phyloP scores from a whole-genome alignment of 1,140 invertebrate species.

The Tetragnatha versicolor region DNA sequence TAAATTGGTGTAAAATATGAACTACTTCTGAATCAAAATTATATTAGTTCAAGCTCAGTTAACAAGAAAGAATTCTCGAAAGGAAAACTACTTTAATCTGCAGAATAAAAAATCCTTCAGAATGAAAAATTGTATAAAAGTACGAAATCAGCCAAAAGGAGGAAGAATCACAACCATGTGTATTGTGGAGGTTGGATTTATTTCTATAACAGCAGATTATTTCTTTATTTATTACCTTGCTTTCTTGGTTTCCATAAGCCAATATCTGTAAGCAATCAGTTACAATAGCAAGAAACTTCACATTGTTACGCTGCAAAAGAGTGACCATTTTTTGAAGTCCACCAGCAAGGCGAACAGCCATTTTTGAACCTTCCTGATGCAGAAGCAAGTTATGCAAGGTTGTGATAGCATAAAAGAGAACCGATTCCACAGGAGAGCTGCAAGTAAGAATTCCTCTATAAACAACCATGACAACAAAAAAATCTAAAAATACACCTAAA shows the following conservation, averaged over 20 bases:
- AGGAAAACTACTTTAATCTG: too few species aligned
- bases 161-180: too few species aligned
- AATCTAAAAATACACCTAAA: background rate
- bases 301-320: conserved; percentile 92
- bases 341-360: conserved; percentile 93
- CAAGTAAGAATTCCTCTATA: conserved; percentile 19
- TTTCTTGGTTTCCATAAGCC: conserved; percentile 97
- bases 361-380: conserved; percentile 97
- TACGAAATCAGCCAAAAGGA: too few species aligned
- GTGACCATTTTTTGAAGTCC: conserved; percentile 99
- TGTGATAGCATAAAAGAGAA: conserved; percentile 97
- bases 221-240: conserved; percentile 74
- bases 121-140: too few species aligned
- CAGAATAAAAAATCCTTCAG: too few species aligned
- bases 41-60: too few species aligned
- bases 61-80: too few species aligned
- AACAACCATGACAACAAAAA: background rate
- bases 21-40: too few species aligned
- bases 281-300: conserved; percentile 97
- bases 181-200: too few species aligned
- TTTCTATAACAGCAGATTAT: too few species aligned
- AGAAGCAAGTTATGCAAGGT: conserved; percentile 96
- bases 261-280: conserved; percentile 98
- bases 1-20: background rate
- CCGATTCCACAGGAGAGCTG: conserved; percentile 93